Evolutionary conservation across 2,888 invertebrate genomes (phyloP), one percentile per base, ranked within the genome.

Genomic region (Acleris holmiana): DNA sequence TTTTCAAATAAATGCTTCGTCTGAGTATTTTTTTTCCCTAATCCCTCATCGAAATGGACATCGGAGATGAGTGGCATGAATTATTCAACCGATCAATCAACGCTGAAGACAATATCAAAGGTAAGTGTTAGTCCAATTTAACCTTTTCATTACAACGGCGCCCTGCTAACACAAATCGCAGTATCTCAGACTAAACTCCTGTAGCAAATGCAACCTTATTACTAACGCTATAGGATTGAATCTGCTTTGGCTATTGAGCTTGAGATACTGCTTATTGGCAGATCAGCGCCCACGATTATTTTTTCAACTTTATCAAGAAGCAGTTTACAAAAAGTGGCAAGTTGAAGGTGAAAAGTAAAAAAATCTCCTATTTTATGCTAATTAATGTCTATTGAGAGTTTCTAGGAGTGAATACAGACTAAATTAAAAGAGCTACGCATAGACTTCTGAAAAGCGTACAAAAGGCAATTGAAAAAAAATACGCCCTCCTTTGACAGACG

Each of bases 1-100:
- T 55, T 40, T 60, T 49, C 6, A 54, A 65, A 65, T 65, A 65
- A 65, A 65, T 29, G 65, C 65, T 60, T 65, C 59, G 35, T 23
- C 65, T 35, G 54, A 49, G 60, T 65, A 51, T 47, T 47, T 53
- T 49, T 44, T 49, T 54, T 55, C 65, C 55, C 54, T 46, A 44
- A 64, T 65, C 49, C 55, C 60, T 23, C 48, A 35, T 21, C 44
- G 59, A 59, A 50, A 50, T 55, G 55, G 49, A 35, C 55, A 49
- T 18, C 21, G 19, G 18, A 54, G 47, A 48, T 53, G 47, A 40
- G 6, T 18, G n/a, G 23, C 19, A 54, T 60, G 65, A 55, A 60
- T 65, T 49, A 64, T 59, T 41, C 53, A 64, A 57, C 58, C 64
- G 54, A 59, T 64, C 64, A 59, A 44, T 47, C 23, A 18, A 29